Conservation (phyloP, 2,888 invertebrate genomes). For the Drosophila mettleri region DNA sequence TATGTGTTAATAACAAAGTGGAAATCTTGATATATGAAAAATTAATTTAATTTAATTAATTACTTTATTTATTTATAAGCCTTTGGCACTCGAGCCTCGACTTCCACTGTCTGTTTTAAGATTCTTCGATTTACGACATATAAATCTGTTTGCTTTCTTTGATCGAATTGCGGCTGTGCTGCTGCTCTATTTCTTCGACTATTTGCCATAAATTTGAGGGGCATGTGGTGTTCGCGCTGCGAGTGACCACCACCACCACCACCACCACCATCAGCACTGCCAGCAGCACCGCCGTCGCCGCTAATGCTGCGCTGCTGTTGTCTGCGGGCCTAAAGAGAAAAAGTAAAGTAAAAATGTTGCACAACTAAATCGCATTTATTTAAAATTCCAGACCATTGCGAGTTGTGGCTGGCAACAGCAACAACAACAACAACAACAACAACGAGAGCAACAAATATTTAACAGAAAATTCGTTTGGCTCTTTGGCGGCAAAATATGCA, state of each 20-base stretch:
- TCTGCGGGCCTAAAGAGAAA: constrained; percentile 31
- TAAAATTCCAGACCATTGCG: constrained; percentile 78
- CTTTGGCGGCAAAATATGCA: constrained; percentile 73
- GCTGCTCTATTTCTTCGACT: constrained; percentile 45
- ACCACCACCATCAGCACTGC: not conserved
- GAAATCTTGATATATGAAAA: no score
- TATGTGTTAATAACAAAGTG: no score
- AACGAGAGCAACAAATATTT: constrained; percentile 63
- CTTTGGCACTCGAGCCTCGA: no score
- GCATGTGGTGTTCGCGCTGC: constrained; percentile 41
- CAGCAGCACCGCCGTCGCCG: not conserved
- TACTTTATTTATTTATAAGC: no score
- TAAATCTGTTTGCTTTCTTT: constrained; percentile 1
- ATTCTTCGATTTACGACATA: not conserved
- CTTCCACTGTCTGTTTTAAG: not conserved
- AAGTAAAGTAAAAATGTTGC: constrained; percentile 60
- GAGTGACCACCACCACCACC: constrained; percentile 1
- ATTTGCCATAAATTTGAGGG: constrained; percentile 65
- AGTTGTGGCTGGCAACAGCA: constrained; percentile 34
- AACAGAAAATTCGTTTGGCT: constrained; percentile 61
- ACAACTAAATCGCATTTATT: constrained; percentile 80
- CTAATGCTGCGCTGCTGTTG: not conserved
- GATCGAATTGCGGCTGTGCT: not conserved
- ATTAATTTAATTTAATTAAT: no score
- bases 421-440: constrained; percentile 31